Base-by-base conservation (phyloP, 1,140 invertebrate species). In the Bombus affinis region DNA sequence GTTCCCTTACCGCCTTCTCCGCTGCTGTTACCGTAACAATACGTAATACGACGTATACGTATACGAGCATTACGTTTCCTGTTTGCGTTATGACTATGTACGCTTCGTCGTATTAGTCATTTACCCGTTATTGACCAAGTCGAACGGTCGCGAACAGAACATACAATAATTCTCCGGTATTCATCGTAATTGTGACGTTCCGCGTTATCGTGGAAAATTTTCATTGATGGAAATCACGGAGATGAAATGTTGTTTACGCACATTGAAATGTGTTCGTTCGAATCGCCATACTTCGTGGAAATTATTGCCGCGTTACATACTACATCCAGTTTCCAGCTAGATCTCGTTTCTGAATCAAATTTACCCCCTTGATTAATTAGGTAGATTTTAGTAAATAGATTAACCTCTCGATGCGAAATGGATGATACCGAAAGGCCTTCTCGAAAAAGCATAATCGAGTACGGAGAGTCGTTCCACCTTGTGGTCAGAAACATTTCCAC, bases 391-490 rank as follows among this genome's bases (percentile, higher is more conserved):
- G 6, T 28, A 22, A 25, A 18, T 25, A 72, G 13, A 42, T 25
- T 15, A 37, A 42, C 13, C 37, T 28, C 13, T 28, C 12, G 25
- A 28, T 18, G 68, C 37, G 68, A 42, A 73, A 73, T 18, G 39
- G n/a, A 73, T 22, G 39, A 44, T 18, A 44, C 12, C 47, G 10
- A 12, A 35, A 42, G 57, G 35, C 22, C 1, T 9, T 9, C 22
- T 37, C 6, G 57, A 59, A 59, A 79, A 79, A 72, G 35, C 3
- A 22, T 79, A 72, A 80, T 84, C 53, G 76, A 79, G 71, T 72
- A n/a, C 12, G 3, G 28, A 13, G 15, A 9, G 39, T 62, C 37
- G 37, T 72, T 71, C n/a, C 32, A 9, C 39, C 3, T 2, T 9
- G 15, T 12, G 28, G 32, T 22, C 42, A 39, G 32, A 75, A 66